Evolutionary conservation across 2,797 vertebrate genomes (phyloP), one percentile per base, ranked within the genome.

Genomic region (Etheostoma perlongum): DNA sequence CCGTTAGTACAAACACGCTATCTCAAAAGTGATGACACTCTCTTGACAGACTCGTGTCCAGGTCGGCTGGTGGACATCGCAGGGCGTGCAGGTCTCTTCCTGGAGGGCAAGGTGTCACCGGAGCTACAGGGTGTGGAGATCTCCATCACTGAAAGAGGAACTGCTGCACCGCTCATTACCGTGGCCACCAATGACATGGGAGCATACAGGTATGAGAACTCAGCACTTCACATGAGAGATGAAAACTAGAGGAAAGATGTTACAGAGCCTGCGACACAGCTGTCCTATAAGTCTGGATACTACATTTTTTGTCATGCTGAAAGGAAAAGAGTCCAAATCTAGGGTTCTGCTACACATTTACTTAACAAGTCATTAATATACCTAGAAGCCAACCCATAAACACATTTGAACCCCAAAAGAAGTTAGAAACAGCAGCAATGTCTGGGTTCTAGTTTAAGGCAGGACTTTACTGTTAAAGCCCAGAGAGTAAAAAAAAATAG

Each of bases 61-160:
- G 98, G 98, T 63, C 97, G 96, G 61, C 91, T 99, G 90, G 97
- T 99, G 63, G 97, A 98, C 90, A 98, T 99, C 67, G 84, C 92
- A 0, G 98, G 98, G 27, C 97, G 96, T 64, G 98, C 97, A 0
- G 98, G 98, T 16, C 95, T 99, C 19, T 99, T 99, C 89, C 91
- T 99, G 64, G 96, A 97, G 85, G 98, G 98, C 5, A 94, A 75
- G 59, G 97, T 99, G 82, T 94, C 96, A 18, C 98, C 98, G 0
- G 96, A 96, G 73, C 81, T 99, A 30, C 96, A 97, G 79, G 98
- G 96, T 3, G 98, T 99, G 0, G 97, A 97, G 93, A 99, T 99
- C 71, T 93, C 97, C 67, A 99, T 99, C 91, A 96, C 92, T 16
- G 96, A 99, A 85, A 96, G 94, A 85, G 97, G 96, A 82, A 94